These are phyloP conservation scores for Coptodon bakossiorum DNA, from an alignment of 2,113 vertebrate species.

Conservation along the genomic window DNA sequence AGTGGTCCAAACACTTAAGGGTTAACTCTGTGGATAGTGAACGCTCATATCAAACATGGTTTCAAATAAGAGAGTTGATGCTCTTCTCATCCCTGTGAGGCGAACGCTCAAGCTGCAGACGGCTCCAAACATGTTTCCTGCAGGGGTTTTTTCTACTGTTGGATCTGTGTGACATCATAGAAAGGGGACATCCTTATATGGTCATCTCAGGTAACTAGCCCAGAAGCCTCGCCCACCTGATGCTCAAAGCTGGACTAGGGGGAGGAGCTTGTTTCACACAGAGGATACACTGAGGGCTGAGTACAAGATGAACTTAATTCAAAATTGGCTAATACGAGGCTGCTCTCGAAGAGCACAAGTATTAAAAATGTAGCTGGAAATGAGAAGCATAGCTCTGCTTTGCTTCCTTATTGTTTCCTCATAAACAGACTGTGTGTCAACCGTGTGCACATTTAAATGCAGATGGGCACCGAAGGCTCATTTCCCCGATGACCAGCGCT, in stretches of 20 bases:
- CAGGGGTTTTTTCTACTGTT: fast-evolving
- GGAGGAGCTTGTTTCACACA: neutral
- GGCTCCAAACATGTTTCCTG: neutral
- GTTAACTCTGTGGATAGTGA: fast-evolving
- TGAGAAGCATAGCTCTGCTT: neutral
- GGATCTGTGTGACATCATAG: neutral
- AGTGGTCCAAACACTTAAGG: fast-evolving
- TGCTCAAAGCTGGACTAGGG: neutral
- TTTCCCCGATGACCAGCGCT: neutral
- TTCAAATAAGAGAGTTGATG: neutral
- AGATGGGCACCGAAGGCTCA: neutral
- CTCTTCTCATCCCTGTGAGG: neutral
- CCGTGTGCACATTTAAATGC: neutral
- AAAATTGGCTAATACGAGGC: neutral
- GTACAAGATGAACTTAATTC: neutral
- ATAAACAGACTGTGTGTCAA: neutral
- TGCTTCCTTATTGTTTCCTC: neutral
- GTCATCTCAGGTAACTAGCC: neutral
- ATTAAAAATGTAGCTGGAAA: neutral
- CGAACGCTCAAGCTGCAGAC: fast-evolving
- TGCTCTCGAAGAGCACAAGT: neutral
- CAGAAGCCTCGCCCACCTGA: neutral
- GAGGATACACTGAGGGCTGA: neutral
- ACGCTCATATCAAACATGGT: neutral
- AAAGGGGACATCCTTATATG: neutral